Base-by-base conservation (phyloP, 2,113 vertebrate genomes). In the Catharus minimus region DNA sequence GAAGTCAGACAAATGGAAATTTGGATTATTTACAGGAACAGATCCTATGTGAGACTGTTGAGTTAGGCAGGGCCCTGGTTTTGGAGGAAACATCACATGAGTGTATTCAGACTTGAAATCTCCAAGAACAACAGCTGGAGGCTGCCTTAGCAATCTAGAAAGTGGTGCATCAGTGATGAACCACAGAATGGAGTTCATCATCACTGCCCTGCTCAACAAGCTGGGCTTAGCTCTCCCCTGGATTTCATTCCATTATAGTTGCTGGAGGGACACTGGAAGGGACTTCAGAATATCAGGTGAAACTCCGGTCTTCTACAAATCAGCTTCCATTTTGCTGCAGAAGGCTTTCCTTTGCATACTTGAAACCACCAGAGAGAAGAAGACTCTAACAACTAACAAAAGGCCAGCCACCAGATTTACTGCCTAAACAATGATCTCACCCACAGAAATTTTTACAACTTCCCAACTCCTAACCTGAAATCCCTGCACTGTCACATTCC, bases 1-100 rank as follows among this genome's bases (percentile, higher is more conserved):
- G 38, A 91, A 84, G 38, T 80, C 32, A 88, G 47, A 50, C 36
- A 89, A 75, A 71, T 19, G 58, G 91, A 90, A 89, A 87, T 82
- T 57, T 84, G 84, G 57, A 84, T 79, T 86, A 65, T 82, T 81
- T 57, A 66, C 33, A 82, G 81, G 69, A 93, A 81, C 57, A 86
- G 69, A 74, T 69, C 49, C 44, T 46, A 9, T 66, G 41, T 71
- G 52, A 84, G 11, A 33, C 33, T 66, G 55, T 41, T 0, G 1
- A n/a, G 36, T 82, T 75, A 90, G 46, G 55, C 80, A 86, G 85
- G 20, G 72, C 14, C 32, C 9, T 2, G 6, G 12, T 75, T 88
- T 58, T 32, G 62, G 12, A 71, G 46, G 49, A 57, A 62, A 73
- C 4, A 44, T 47, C 46, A 69, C 8, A 11, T 6, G 20, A 73